Evolutionary conservation across 2,113 vertebrate species (phyloP), one percentile per base, ranked within the genome.

Genomic region (human (Homo sapiens)): DNA sequence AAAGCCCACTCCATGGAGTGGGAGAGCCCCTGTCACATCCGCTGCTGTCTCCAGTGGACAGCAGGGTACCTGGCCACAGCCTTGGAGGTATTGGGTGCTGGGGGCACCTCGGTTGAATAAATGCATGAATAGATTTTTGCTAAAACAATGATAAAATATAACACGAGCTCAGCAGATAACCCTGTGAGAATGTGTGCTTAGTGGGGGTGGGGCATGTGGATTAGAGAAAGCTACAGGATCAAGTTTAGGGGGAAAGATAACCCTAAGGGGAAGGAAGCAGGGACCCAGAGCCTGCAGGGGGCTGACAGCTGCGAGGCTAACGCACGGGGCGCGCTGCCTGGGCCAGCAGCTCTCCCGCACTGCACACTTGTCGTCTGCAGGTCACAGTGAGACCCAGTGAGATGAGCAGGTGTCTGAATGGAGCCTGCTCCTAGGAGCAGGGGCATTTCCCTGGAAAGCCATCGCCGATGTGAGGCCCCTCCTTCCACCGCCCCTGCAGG

Each of bases 321-420:
- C 9, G 32, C 1, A 0, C 20, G 5, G 8, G 6, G 0, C 0
- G 0, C n/a, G 4, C 27, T 8, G 12, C 18, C 50, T 18, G 23
- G 17, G 22, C 59, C 4, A 6, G 57, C 40, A 40, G 50, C 32
- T 18, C 57, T 38, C 18, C 35, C 1, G 0, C 25, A 13, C 0
- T 1, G 11, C 3, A 17, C 61, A 0, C n/a, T 16, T 11, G 27
- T 38, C 59, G 27, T 38, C 59, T 18, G 8, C 1, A 0, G 45
- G 32, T 27, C 90, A 11, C 43, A 0, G 2, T 16, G 89, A 52
- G 70, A 5, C 4, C 0, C 2, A 1, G 18, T 64, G 75, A 73
- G 6, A 52, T 0, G 11, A 76, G 32, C 17, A 22, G 11, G 5
- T 12, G 14, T 5, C 10, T 2, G 6, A 8, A 48, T 9, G 20